Conservation (phyloP, 2,888 invertebrate species). For the Hermaeophaga mercurialis region DNA sequence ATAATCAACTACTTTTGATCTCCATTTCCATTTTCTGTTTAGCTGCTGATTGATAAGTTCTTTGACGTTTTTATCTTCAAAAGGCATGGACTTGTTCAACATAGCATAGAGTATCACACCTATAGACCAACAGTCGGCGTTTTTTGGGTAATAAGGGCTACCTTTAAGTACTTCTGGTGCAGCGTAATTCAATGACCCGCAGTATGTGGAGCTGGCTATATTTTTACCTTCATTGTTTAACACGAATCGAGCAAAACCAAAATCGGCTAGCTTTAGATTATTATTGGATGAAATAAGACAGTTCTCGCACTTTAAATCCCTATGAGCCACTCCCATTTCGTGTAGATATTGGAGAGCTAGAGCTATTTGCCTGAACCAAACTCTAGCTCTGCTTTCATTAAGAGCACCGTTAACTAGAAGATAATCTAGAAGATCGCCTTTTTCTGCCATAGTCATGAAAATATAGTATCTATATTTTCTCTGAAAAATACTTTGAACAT, state of each 20-base stretch:
- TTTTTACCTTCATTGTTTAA: constrained; percentile 52
- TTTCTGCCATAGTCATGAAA: constrained; percentile 77
- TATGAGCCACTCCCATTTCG: constrained; percentile 73
- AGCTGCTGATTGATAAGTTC: constrained; percentile 70
- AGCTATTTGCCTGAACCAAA: constrained; percentile 74
- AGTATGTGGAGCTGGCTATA: constrained; percentile 75
- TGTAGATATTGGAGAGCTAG: constrained; percentile 74
- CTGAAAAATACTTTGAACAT: constrained; percentile 76
- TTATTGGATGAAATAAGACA: constrained; percentile 72
- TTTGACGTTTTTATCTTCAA: constrained; percentile 76
- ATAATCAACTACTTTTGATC: constrained; percentile 64
- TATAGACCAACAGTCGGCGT: constrained; percentile 80
- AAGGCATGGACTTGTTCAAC: constrained; percentile 83
- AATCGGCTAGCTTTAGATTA: constrained; percentile 83
- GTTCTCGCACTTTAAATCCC: constrained; percentile 86
- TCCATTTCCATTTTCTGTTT: constrained; percentile 70
- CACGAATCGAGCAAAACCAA: constrained; percentile 75
- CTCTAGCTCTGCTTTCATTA: constrained; percentile 68
- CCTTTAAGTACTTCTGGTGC: constrained; percentile 84
- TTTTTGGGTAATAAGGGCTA: constrained; percentile 71
- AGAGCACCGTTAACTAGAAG: constrained; percentile 69
- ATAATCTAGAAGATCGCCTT: constrained; percentile 80
- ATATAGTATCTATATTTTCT: constrained; percentile 73
- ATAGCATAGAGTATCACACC: constrained; percentile 81
- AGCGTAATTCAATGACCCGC: constrained; percentile 87